Evolutionary conservation across 2,888 invertebrate species (phyloP).

Genomic region (Plebejus argus): DNA sequence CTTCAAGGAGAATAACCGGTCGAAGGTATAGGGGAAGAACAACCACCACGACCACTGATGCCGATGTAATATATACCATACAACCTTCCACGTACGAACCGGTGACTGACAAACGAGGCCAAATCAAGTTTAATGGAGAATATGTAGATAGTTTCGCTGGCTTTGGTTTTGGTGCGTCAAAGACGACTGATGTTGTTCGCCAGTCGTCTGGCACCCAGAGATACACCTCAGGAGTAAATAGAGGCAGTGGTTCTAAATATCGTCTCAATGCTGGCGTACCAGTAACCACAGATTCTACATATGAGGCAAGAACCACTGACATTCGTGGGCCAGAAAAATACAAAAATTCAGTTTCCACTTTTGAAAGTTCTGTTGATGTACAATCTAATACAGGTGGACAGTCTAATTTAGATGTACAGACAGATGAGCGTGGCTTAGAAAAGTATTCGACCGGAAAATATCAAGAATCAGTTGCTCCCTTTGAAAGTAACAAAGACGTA

Average conservation of each 20-base stretch:
- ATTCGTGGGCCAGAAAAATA: conserved; percentile 8
- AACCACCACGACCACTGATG: background rate
- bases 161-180: background rate
- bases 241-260: background rate
- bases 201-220: background rate
- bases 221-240: background rate
- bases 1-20: conserved; percentile 12
- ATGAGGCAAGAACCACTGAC: background rate
- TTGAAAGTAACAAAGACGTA: background rate
- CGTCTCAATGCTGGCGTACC: background rate
- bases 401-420: background rate
- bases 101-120: background rate
- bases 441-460: background rate
- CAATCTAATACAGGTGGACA: background rate
- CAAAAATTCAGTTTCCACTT: background rate
- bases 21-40: conserved; percentile 12
- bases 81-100: conserved; percentile 25
- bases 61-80: conserved; percentile 7
- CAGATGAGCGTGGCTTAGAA: background rate
- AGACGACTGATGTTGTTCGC: background rate
- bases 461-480: background rate
- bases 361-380: background rate
- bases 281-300: conserved; percentile 17
- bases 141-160: conserved; percentile 14
- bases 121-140: conserved; percentile 2